Evolutionary conservation across 2,113 vertebrate genomes (phyloP).

Genomic region (Nesospiza acunhae): DNA sequence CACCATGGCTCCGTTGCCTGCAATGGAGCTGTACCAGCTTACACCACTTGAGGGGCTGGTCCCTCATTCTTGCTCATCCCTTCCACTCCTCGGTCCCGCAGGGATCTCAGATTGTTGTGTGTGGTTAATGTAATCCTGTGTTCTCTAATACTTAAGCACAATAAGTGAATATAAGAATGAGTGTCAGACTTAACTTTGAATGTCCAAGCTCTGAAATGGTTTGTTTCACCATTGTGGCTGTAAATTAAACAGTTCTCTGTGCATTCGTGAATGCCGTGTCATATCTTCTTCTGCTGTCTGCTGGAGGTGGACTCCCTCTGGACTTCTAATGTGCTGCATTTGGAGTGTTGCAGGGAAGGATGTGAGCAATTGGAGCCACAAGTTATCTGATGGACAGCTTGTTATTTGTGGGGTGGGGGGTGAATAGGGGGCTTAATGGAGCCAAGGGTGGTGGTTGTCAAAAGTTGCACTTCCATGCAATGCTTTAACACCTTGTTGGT

Average conservation of each 20-base stretch:
- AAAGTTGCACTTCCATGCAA: background rate
- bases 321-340: background rate
- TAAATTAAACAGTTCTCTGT: slow-evolving; percentile 74
- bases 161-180: slow-evolving; percentile 67
- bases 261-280: slow-evolving; percentile 67
- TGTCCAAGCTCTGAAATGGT: slow-evolving; percentile 67
- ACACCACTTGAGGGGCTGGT: slow-evolving; percentile 69
- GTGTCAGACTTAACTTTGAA: slow-evolving; percentile 73
- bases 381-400: background rate
- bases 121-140: slow-evolving; percentile 52
- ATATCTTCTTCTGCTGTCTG: slow-evolving; percentile 56
- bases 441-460: background rate
- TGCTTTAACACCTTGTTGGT: background rate
- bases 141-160: slow-evolving; percentile 70
- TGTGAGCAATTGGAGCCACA: background rate
- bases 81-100: slow-evolving; percentile 17
- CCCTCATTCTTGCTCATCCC: slow-evolving; percentile 63
- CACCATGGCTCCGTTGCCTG: background rate
- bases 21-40: slow-evolving; percentile 54
- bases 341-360: slow-evolving; percentile 18
- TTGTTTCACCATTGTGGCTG: slow-evolving; percentile 71
- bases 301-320: slow-evolving; percentile 24
- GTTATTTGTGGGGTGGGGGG: background rate
- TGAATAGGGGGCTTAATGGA: background rate
- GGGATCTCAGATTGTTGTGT: slow-evolving; percentile 54